phyloP scores from a whole-genome alignment of 2,797 vertebrate genomes.

The Coregonus ussuriensis region DNA sequence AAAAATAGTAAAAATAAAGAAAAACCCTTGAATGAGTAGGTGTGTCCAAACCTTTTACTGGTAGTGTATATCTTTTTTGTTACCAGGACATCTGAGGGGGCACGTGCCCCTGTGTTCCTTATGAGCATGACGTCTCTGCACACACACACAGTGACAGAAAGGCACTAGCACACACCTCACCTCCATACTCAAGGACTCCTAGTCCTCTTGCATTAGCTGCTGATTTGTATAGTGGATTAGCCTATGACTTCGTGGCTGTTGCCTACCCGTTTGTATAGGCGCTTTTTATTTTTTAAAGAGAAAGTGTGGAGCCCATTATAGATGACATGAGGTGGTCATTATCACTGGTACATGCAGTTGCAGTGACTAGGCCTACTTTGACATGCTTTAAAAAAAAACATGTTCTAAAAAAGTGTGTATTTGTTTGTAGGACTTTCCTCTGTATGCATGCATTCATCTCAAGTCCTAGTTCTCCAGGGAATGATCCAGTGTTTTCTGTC shows the following conservation, averaged over 20 bases:
- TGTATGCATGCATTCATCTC: background rate
- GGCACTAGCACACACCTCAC: background rate
- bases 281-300: background rate
- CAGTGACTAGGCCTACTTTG: background rate
- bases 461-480: background rate
- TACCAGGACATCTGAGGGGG: too few relatives aligned
- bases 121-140: too few relatives aligned
- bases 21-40: too few relatives aligned
- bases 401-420: background rate
- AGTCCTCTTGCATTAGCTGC: background rate
- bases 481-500: background rate
- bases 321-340: background rate
- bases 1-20: too few relatives aligned
- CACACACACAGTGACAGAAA: background rate
- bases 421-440: too few relatives aligned
- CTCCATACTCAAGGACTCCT: background rate
- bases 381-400: background rate
- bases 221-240: background rate
- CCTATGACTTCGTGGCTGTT: background rate
- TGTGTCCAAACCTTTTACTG: too few relatives aligned
- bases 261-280: background rate
- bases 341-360: background rate
- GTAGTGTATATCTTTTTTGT: too few relatives aligned
- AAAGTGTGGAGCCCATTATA: background rate
- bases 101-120: too few relatives aligned